A percentile compares a stretch with the other conserved stretches of the same genome.
Evolutionary conservation across 2,113 vertebrate species (phyloP).

Genomic region (Microcebus jonahi): DNA sequence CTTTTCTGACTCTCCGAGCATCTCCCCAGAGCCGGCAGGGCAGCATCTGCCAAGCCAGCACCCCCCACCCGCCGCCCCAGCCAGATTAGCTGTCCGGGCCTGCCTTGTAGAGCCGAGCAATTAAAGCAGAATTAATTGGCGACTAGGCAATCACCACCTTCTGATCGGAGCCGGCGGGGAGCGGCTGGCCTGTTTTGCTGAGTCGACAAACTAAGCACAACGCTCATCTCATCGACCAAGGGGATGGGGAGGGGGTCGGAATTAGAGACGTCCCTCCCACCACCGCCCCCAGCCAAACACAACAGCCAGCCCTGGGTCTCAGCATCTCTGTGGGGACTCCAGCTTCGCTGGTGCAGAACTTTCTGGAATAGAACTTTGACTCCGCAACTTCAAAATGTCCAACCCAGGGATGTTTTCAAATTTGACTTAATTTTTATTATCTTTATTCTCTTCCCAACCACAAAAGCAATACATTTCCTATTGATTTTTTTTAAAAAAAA

Average conservation of each 20-base stretch:
- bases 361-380: slow-evolving; percentile 54
- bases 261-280: background rate
- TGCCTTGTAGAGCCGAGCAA: slow-evolving; percentile 59
- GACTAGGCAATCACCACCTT: slow-evolving; percentile 33
- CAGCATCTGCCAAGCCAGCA: background rate
- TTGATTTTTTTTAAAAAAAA: slow-evolving; percentile 48
- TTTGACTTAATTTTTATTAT: slow-evolving; percentile 44
- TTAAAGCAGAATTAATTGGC: slow-evolving; percentile 80
- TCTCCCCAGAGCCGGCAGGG: background rate
- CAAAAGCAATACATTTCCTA: slow-evolving; percentile 45
- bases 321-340: background rate
- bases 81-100: slow-evolving; percentile 59
- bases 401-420: background rate
- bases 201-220: slow-evolving; percentile 45
- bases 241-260: background rate
- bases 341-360: background rate
- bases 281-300: background rate
- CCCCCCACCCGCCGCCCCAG: background rate
- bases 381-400: background rate
- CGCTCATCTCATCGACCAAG: background rate
- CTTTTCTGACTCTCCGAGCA: background rate
- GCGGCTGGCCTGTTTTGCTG: slow-evolving; percentile 62
- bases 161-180: background rate
- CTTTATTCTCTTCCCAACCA: background rate
- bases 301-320: background rate